phyloP scores from a whole-genome alignment of 2,113 vertebrate species.

The Amia ocellicauda region DNA sequence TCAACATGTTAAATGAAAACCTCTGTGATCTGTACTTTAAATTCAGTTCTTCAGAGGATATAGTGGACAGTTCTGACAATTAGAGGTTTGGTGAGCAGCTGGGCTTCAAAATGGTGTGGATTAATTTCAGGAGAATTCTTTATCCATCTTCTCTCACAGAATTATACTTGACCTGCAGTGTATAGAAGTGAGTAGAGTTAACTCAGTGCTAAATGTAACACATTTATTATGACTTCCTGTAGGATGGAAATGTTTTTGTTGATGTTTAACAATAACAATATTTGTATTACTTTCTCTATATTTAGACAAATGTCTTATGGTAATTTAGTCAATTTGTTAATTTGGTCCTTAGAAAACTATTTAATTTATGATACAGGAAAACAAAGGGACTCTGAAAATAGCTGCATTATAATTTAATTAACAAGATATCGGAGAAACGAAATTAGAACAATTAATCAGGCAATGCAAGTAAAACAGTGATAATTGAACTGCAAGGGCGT shows the following conservation, averaged over 20 bases:
- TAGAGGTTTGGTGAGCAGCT: slow-evolving; percentile 47
- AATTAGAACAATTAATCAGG: slow-evolving; percentile 24
- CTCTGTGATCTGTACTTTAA: slow-evolving; percentile 11
- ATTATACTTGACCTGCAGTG: not conserved
- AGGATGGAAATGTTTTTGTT: not conserved
- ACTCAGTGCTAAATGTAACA: too few species aligned
- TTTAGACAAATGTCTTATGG: too few species aligned
- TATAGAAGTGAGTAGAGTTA: too few species aligned
- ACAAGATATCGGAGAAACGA: slow-evolving; percentile 18
- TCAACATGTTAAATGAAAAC: slow-evolving; percentile 30
- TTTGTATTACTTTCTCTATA: too few species aligned
- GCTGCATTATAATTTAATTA: slow-evolving; percentile 32
- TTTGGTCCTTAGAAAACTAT: not conserved
- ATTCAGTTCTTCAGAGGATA: slow-evolving; percentile 1
- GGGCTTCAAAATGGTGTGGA: slow-evolving; percentile 37
- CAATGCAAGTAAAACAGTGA: slow-evolving; percentile 27
- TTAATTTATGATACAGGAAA: slow-evolving; percentile 1
- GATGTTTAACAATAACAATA: not conserved
- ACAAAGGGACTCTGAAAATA: not conserved
- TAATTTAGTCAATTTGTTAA: too few species aligned
- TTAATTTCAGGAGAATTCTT: slow-evolving; percentile 44
- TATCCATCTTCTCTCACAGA: slow-evolving; percentile 24
- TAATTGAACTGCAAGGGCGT: slow-evolving; percentile 25
- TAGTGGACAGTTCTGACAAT: slow-evolving; percentile 47
- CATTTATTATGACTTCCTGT: too few species aligned